These are phyloP conservation scores for Anoplophora glabripennis DNA, from an alignment of 1,140 invertebrate species.

Conservation along the genomic window DNA sequence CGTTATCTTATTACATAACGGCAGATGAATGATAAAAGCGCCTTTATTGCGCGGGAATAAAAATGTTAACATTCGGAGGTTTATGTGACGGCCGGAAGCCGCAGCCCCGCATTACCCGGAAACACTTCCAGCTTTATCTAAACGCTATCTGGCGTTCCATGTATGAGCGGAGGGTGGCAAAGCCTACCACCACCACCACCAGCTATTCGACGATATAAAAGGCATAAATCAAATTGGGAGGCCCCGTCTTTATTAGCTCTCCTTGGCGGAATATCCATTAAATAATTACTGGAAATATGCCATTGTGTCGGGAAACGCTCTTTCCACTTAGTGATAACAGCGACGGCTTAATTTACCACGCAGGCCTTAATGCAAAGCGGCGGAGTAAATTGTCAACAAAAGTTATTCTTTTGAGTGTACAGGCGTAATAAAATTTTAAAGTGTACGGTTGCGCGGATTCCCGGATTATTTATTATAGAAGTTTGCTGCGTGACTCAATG, in stretches of 20 bases:
- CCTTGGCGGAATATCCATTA: slow-evolving; percentile 20
- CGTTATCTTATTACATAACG: background rate
- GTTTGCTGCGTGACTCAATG: too few relatives aligned
- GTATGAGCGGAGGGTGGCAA: slow-evolving; percentile 4
- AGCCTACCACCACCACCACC: background rate
- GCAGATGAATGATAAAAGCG: slow-evolving; percentile 18
- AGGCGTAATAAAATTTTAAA: too few relatives aligned
- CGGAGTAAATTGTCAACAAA: too few relatives aligned
- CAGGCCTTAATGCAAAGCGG: too few relatives aligned
- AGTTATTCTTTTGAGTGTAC: too few relatives aligned
- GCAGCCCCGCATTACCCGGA: slow-evolving; percentile 8
- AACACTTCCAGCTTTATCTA: slow-evolving; percentile 9
- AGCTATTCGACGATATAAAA: slow-evolving; percentile 17
- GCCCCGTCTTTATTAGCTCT: slow-evolving; percentile 19
- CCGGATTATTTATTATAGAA: too few relatives aligned
- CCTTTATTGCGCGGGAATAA: background rate
- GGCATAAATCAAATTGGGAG: slow-evolving; percentile 20
- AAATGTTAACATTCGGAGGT: slow-evolving; percentile 15
- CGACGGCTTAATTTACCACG: too few relatives aligned
- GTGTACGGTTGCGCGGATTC: too few relatives aligned
- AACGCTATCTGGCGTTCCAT: slow-evolving; percentile 13
- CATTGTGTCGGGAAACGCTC: slow-evolving; percentile 12
- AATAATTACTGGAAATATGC: slow-evolving; percentile 19
- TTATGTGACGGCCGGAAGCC: background rate
- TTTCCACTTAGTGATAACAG: background rate